A percentile compares a stretch with the other conserved stretches of the same genome.
Evolutionary conservation across 2,113 vertebrate species (phyloP).

Genomic region (Limanda limanda): DNA sequence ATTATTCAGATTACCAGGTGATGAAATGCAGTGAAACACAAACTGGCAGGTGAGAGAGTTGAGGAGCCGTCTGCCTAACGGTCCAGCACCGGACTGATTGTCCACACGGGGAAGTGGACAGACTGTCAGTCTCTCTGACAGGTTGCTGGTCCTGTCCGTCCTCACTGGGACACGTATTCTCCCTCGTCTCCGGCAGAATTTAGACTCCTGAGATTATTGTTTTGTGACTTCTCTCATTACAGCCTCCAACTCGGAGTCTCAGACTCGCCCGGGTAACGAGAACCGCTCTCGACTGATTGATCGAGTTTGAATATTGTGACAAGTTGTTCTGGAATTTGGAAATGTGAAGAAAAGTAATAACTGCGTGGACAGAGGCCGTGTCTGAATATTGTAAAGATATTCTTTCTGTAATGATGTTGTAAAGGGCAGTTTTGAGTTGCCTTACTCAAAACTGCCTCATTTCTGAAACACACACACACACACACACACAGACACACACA

Average conservation of each 20-base stretch:
- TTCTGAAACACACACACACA: neutral
- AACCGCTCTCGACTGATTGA: neutral
- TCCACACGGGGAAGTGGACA: slow-evolving; percentile 30
- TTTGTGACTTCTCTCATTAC: slow-evolving; percentile 8
- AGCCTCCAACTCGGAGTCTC: slow-evolving; percentile 37
- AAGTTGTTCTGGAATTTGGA: neutral
- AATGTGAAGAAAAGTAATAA: neutral
- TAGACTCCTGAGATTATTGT: slow-evolving; percentile 41
- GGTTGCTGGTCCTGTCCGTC: slow-evolving; percentile 22
- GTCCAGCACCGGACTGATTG: neutral
- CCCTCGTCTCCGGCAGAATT: slow-evolving; percentile 6
- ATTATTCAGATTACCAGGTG: slow-evolving; percentile 14
- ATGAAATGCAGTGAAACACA: slow-evolving; percentile 45
- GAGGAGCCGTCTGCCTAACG: neutral
- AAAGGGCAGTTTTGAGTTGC: neutral
- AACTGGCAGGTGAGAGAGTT: slow-evolving; percentile 42
- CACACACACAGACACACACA: neutral
- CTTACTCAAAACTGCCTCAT: too few relatives aligned
- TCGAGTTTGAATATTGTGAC: neutral
- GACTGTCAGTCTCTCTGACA: slow-evolving; percentile 49
- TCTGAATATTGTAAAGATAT: neutral
- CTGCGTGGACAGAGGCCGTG: neutral
- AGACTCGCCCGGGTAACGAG: neutral
- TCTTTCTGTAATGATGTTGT: too few relatives aligned
- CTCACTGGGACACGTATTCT: slow-evolving; percentile 27